Evolutionary conservation across 2,797 vertebrate species (phyloP).

Genomic region (Cirrhinus molitorella): DNA sequence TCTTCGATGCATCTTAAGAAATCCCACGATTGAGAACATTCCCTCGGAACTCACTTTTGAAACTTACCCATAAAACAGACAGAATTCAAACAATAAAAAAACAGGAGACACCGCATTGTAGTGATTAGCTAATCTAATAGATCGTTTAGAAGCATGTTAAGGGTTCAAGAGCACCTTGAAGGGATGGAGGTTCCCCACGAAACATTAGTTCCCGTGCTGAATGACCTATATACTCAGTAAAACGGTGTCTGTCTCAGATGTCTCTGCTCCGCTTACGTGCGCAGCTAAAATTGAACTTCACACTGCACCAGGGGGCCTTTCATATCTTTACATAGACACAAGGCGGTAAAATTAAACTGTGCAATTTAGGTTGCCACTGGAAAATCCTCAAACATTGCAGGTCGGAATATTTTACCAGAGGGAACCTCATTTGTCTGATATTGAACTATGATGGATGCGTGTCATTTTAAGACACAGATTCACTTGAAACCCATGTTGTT

Average conservation of each 20-base stretch:
- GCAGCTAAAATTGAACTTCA: conserved; percentile 62
- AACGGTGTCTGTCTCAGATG: conserved; percentile 51
- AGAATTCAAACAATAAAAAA: not conserved
- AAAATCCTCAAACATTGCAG: conserved; percentile 43
- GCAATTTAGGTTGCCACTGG: conserved; percentile 51
- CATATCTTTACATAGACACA: conserved; percentile 48
- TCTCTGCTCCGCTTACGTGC: conserved; percentile 48
- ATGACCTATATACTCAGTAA: conserved; percentile 63
- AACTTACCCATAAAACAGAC: too few relatives aligned
- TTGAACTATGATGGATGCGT: conserved; percentile 44
- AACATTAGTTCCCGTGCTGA: conserved; percentile 51
- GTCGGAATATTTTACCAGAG: conserved; percentile 39
- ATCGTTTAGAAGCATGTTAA: not conserved
- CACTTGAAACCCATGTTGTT: not conserved
- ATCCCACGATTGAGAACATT: not conserved
- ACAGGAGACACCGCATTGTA: not conserved
- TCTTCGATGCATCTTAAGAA: not conserved
- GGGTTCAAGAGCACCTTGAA: conserved; percentile 40
- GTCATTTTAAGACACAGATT: conserved; percentile 37
- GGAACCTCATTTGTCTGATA: conserved; percentile 33
- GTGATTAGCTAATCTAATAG: not conserved
- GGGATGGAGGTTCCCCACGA: conserved; percentile 41
- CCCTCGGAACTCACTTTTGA: not conserved
- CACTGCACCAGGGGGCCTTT: conserved; percentile 46
- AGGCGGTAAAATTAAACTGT: conserved; percentile 52